Conservation (phyloP, 2,888 invertebrate genomes). For the Tipula helvola region DNA sequence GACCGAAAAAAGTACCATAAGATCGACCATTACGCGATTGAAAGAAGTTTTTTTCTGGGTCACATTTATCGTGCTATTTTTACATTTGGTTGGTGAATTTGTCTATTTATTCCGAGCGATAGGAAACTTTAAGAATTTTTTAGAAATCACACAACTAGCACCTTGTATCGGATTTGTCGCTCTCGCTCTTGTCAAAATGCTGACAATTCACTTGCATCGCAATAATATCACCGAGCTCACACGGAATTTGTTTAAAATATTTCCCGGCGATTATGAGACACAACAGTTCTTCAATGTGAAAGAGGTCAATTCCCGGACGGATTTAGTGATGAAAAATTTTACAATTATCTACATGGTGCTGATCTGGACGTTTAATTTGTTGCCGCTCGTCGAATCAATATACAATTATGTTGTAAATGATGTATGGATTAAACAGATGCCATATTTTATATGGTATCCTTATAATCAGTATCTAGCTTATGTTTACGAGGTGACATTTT, state of each 20-base stretch:
- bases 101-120: constrained; percentile 23
- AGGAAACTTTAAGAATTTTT: constrained; percentile 22
- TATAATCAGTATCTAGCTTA: constrained; percentile 10
- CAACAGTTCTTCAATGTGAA: not conserved
- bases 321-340: constrained; percentile 20
- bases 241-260: constrained; percentile 20
- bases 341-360: constrained; percentile 22
- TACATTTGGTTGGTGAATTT: constrained; percentile 21
- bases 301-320: not conserved
- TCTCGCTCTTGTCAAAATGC: constrained; percentile 25
- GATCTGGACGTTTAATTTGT: constrained; percentile 28
- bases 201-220: constrained; percentile 22
- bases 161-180: constrained; percentile 23
- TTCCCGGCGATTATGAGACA: constrained; percentile 22
- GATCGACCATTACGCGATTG: not conserved
- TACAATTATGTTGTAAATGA: constrained; percentile 12
- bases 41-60: not conserved
- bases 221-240: constrained; percentile 21
- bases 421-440: constrained; percentile 10
- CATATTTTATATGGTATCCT: constrained; percentile 19
- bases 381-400: constrained; percentile 13
- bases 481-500: constrained; percentile 10
- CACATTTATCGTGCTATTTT: not conserved
- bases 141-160: constrained; percentile 26
- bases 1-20: not conserved